A percentile compares a stretch with the other conserved stretches of the same genome.
Evolutionary conservation across 1,140 invertebrate genomes (phyloP).

Genomic region (Rhagoletis zephyria): DNA sequence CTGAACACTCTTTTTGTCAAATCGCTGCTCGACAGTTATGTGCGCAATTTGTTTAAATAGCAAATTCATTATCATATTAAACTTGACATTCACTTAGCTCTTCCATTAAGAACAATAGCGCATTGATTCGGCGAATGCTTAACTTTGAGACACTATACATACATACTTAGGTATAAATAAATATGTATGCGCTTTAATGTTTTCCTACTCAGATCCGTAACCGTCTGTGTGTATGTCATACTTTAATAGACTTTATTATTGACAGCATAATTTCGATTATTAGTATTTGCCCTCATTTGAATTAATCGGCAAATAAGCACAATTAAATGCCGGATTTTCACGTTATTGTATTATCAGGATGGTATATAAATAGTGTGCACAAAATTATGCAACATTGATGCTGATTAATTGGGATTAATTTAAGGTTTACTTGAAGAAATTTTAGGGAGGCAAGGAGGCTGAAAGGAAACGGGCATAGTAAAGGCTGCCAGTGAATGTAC

Average conservation of each 20-base stretch:
- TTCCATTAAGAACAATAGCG: not conserved
- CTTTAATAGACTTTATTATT: slow-evolving; percentile 37
- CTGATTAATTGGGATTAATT: slow-evolving; percentile 18
- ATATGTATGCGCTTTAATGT: too few species aligned
- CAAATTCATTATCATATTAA: not conserved
- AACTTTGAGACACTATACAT: not conserved
- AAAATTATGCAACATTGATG: slow-evolving; percentile 4
- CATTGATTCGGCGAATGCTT: not conserved
- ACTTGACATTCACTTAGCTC: not conserved
- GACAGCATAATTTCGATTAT: slow-evolving; percentile 40
- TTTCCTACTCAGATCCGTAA: too few species aligned
- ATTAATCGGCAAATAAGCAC: not conserved
- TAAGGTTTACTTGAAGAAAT: not conserved
- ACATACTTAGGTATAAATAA: too few species aligned
- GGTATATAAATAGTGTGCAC: not conserved
- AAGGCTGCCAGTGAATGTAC: too few species aligned
- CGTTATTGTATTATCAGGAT: too few species aligned
- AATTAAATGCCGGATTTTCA: not conserved
- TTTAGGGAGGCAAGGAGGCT: not conserved
- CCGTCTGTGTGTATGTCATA: too few species aligned
- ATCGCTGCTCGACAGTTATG: not conserved
- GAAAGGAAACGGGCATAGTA: too few species aligned
- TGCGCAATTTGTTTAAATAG: not conserved
- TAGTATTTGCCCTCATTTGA: slow-evolving; percentile 6
- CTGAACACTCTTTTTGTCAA: not conserved